Base-by-base conservation (phyloP, 2,888 invertebrate genomes). In the Tiliacea citrago region DNA sequence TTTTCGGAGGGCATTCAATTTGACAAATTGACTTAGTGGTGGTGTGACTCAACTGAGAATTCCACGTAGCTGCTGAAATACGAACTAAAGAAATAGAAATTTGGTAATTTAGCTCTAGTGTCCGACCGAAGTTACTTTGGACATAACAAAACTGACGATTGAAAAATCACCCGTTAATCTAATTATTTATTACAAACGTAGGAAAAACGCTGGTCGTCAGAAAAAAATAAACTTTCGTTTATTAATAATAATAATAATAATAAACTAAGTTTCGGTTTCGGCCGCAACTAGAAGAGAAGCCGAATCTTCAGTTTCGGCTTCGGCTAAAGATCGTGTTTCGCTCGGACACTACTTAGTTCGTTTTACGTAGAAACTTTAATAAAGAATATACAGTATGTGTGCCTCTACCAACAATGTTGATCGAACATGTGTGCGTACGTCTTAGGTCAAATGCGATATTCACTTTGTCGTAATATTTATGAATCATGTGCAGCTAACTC, bases 31-130 rank as follows among this genome's bases (percentile, higher is more conserved):
- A 92, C 92, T 92, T 88, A 72, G 88, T 91, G 91, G 91, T 94
- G 91, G 91, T 94, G 95, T 95, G 94, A 91, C 88, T 92, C 91
- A 91, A 90, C 90, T 91, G 90, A 74, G 79, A 87, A 86, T 87
- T 84, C 89, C 86, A 88, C 81, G 85, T 90, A 90, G 88, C 82
- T 90, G 90, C 88, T 82, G 81, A 83, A 83, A 84, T 85, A 88
- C 84, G 85, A 83, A 86, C 83, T 81, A 77, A 81, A 82, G 82
- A 85, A 86, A 86, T 84, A 86, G 79, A 79, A 80, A 79, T 83
- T 84, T 83, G 78, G 85, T 81, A 77, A 75, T 65, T 75, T 85
- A 80, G 68, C 57, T 77, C 12, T 77, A 58, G 77, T 77, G 75
- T 67, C 51, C 35, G 51, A 60, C 16, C 51, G 21, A 35, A 67